These are phyloP conservation scores for Diplazon laetatorius DNA, from an alignment of 2,888 invertebrate species.

Conservation along the genomic window DNA sequence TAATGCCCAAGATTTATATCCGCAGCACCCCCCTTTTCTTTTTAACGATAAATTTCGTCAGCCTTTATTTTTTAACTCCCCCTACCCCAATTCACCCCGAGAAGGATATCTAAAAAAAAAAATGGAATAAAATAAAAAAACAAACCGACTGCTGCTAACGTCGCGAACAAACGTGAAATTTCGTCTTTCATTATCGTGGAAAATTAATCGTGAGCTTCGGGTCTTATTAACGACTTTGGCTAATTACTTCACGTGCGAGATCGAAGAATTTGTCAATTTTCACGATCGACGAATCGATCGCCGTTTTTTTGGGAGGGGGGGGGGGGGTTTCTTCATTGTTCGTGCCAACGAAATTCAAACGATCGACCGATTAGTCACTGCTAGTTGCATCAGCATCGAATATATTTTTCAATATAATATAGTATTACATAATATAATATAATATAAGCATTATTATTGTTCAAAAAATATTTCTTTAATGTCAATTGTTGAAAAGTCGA, in stretches of 20 bases:
- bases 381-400: conserved; percentile 16
- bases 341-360: background rate
- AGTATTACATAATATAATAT: too few relatives aligned
- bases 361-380: conserved; percentile 11
- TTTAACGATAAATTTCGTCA: conserved; percentile 82
- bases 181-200: conserved; percentile 40
- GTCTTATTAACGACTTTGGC: conserved; percentile 68
- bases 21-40: conserved; percentile 80
- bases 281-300: background rate
- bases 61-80: conserved; percentile 64
- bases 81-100: conserved; percentile 15
- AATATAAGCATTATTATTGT: too few relatives aligned
- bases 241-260: conserved; percentile 67
- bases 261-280: conserved; percentile 32
- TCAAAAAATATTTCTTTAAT: too few relatives aligned
- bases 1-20: conserved; percentile 82
- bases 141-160: conserved; percentile 33
- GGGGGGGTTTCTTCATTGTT: too few relatives aligned
- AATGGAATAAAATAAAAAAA: too few relatives aligned
- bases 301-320: too few relatives aligned
- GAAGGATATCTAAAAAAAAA: conserved; percentile 2
- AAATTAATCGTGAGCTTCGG: conserved; percentile 64
- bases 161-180: conserved; percentile 46
- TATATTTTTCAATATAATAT: background rate
- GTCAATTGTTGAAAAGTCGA: too few relatives aligned